Evolutionary conservation across 2,888 invertebrate genomes (phyloP), one percentile per base, ranked within the genome.

Genomic region (Philereme vetulata): DNA sequence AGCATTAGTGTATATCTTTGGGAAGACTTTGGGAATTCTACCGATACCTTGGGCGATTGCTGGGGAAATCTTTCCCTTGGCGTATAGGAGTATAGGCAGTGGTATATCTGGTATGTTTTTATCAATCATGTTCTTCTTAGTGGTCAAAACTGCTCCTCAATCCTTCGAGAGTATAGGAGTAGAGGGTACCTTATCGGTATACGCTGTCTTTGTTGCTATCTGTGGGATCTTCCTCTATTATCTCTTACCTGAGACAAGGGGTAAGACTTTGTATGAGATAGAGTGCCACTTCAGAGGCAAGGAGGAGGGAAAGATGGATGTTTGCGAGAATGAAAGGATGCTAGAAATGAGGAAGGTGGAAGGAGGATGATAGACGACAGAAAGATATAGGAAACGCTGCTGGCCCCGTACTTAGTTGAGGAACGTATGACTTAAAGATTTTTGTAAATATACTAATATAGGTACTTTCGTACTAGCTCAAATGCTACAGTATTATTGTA

Each of bases 21-120:
- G 94, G 9, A 90, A 94, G 54, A 92, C 93, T 1, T 76, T 94
- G 8, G 95, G 95, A 0, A 88, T 94, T 42, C 76, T 94, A 34
- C 94, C 95, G 0, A 85, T 96, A 54, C 95, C 96, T 0, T 96
- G 96, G 94, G 94, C 95, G 8, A 93, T 96, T 77, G 94, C 95
- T 61, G 95, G 95, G 0, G 96, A 96, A 77, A 86, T 96, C 4
- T 95, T 95, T 68, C 93, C 95, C 0, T 84, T 93, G 32, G 90
- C 91, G 1, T 93, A 93, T 54, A 90, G 95, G 47, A 95, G 95
- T 36, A 79, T 95, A 0, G 95, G 95, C 0, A 93, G 95, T 36
- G 95, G 95, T 0, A 86, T 95, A 11, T 93, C 94, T 11, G 93
- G 95, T 1, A 94, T 94, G 81, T 91, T 94, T 55, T 90, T 94